Percentiles rank a stretch among this genome's conserved stretches.
These are phyloP conservation scores for Capreolus pygargus DNA, from an alignment of 2,113 vertebrate genomes.

Conservation along the genomic window DNA sequence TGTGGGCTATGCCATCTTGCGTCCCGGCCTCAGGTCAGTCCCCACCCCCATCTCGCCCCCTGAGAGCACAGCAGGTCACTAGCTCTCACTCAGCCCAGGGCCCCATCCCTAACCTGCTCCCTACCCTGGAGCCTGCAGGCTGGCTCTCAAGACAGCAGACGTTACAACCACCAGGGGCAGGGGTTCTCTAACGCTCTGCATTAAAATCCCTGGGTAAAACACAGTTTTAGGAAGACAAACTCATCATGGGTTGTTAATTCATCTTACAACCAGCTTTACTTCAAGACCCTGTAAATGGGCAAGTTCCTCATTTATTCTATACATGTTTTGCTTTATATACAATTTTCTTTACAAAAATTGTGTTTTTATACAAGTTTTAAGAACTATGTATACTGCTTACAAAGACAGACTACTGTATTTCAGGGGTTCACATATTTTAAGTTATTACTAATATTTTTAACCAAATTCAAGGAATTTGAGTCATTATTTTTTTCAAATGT, in stretches of 20 bases:
- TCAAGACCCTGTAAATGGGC: not conserved
- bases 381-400: not conserved
- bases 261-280: not conserved
- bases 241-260: not conserved
- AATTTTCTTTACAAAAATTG: not conserved
- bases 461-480: not conserved
- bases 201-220: not conserved
- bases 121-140: not conserved
- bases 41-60: accelerated
- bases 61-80: not conserved
- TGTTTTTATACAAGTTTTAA: not conserved
- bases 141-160: not conserved
- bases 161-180: not conserved
- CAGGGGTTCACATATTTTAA: not conserved
- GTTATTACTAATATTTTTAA: not conserved
- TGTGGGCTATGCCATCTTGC: slow-evolving; percentile 89
- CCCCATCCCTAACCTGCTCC: not conserved
- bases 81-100: not conserved
- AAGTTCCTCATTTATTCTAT: not conserved
- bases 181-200: not conserved
- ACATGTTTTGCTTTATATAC: not conserved
- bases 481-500: not conserved
- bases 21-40: slow-evolving; percentile 89
- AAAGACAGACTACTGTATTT: not conserved
- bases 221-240: not conserved